These are phyloP conservation scores for Montipora capricornis DNA, from an alignment of 64 coral and sea anemone species.

Conservation along the genomic window DNA sequence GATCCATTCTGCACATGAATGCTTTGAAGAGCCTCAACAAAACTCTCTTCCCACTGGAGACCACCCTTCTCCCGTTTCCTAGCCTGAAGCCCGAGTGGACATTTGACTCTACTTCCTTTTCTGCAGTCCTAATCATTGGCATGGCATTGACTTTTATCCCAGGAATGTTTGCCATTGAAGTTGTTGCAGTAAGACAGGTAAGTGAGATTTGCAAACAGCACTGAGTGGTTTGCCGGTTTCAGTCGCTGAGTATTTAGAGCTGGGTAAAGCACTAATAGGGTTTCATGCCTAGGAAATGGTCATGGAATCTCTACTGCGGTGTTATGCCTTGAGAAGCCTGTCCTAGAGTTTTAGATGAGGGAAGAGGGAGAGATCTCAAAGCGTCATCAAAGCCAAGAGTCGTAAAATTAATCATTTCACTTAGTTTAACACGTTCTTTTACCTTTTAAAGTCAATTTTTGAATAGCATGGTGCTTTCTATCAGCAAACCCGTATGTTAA, in stretches of 20 bases:
- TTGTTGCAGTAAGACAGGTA: slow-evolving; percentile 86
- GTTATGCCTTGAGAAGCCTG: too few relatives aligned
- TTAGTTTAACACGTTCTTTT: too few relatives aligned
- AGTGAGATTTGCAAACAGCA: not conserved
- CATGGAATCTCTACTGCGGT: too few relatives aligned
- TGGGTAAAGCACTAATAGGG: too few relatives aligned
- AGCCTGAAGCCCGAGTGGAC: slow-evolving; percentile 56
- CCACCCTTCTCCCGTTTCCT: slow-evolving; percentile 74
- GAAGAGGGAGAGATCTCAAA: too few relatives aligned
- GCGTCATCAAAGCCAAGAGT: too few relatives aligned
- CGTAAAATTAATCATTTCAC: too few relatives aligned
- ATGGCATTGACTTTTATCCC: slow-evolving; percentile 73
- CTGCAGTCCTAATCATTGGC: slow-evolving; percentile 76
- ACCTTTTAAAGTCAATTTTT: too few relatives aligned
- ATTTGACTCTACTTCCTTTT: slow-evolving; percentile 64
- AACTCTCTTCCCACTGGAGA: slow-evolving; percentile 70
- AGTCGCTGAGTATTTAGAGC: not conserved
- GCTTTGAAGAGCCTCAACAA: slow-evolving; percentile 55
- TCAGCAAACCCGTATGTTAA: too few relatives aligned
- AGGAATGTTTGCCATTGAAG: slow-evolving; percentile 80
- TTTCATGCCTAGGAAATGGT: too few relatives aligned
- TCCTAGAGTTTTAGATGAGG: too few relatives aligned
- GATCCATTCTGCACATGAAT: slow-evolving; percentile 84
- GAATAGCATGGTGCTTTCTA: too few relatives aligned
- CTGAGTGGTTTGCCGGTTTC: not conserved